Evolutionary conservation across 92 coral and sea anemone genomes (phyloP), one percentile per base, ranked within the genome.

Genomic region (Anthopleura xanthogrammica): DNA sequence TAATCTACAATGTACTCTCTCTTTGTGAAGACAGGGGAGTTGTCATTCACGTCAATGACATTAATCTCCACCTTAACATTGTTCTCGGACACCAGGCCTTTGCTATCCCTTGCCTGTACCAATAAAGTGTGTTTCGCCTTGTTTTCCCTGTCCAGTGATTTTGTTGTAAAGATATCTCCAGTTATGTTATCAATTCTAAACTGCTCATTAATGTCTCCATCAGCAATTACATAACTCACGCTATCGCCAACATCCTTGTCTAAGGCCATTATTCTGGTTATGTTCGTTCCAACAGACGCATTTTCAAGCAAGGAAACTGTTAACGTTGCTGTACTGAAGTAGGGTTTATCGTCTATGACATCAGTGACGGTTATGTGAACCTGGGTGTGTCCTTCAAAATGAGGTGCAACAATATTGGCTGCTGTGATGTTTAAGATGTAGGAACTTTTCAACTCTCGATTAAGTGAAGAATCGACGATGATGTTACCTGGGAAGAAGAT

Each of bases 21-120:
- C 48, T 75, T 46, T 1, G 83, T 86, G 72, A 96, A 96, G 60
- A 58, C 83, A 12, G 99, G 99, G 1, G 89, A 77, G 78, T 92
- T 91, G 77, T 96, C 99, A 23, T 96, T 96, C 12, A 90, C 92
- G 41, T 96, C 99, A 72, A 89, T 85, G 12, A 92, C 81, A 64
- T 79, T 80, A 12, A 94, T 80, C 19, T 85, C 76, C 40, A 93
- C 79, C 40, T 85, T 85, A 7, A 87, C 79, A 22, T 82, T 58
- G n/a, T 82, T 68, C 2, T 89, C 92, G 4, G 93, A 89, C 56
- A 77, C 82, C 43, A 92, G 52, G 43, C 86, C 87, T 7, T 84
- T 84, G 41, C 93, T 94, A 55, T 94, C 98, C 22, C 55, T 89
- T 14, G 98, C 98, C 72, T 89, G 88, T 8, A 92, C 89, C 24